Evolutionary conservation across 2,113 vertebrate species (phyloP).

Genomic region (Thunnus thynnus): DNA sequence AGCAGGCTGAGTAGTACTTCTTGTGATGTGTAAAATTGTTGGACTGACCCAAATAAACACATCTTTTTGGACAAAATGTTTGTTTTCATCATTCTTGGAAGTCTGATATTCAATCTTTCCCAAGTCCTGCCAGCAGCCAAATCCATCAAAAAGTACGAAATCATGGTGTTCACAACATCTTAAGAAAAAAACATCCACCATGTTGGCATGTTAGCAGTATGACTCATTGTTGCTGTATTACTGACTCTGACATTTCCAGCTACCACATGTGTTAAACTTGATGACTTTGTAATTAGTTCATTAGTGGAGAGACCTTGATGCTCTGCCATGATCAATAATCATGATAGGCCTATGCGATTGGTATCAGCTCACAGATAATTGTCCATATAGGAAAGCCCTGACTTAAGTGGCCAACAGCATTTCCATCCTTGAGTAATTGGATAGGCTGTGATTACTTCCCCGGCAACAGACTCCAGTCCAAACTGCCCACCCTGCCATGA

Average conservation of each 20-base stretch:
- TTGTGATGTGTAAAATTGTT: too few relatives aligned
- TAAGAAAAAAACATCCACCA: not conserved
- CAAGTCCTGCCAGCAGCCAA: not conserved
- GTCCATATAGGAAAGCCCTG: constrained; percentile 62
- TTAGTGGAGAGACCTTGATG: constrained; percentile 74
- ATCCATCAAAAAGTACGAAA: constrained; percentile 5
- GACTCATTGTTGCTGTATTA: constrained; percentile 57
- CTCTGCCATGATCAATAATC: constrained; percentile 69
- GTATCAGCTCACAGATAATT: constrained; percentile 75
- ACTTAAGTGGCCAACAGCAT: constrained; percentile 70
- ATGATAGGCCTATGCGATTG: constrained; percentile 44
- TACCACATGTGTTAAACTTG: constrained; percentile 61
- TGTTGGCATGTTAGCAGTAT: constrained; percentile 13
- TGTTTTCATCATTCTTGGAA: not conserved
- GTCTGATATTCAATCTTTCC: not conserved
- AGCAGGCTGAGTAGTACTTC: not conserved
- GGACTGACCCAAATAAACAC: not conserved
- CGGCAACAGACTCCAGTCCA: constrained; percentile 64
- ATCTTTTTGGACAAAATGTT: not conserved
- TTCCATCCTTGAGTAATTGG: constrained; percentile 77
- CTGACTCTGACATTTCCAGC: constrained; percentile 52
- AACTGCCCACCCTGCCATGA: constrained; percentile 60
- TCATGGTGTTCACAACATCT: constrained; percentile 6
- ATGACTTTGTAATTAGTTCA: constrained; percentile 77
- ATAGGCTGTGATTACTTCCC: constrained; percentile 81